Evolutionary conservation across 2,888 invertebrate genomes (phyloP).

Genomic region (Parnassius mnemosyne): DNA sequence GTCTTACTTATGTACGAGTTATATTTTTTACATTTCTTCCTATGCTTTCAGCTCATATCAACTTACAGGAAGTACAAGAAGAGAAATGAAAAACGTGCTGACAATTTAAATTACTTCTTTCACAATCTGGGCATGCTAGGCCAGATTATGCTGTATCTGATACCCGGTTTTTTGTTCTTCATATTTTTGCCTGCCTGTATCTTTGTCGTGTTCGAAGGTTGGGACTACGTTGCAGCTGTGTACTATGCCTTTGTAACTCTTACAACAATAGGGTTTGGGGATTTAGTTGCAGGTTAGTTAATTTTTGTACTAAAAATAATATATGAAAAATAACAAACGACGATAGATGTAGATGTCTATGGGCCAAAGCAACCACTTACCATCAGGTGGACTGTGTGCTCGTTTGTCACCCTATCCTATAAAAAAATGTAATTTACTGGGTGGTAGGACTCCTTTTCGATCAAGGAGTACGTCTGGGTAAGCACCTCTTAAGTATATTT

Average conservation of each 20-base stretch:
- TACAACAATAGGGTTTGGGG: slow-evolving; percentile 96
- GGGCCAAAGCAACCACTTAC: no score
- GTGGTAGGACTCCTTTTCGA: no score
- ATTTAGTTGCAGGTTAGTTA: slow-evolving; percentile 89
- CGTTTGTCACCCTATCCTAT: no score
- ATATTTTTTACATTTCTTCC: no score
- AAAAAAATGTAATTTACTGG: no score
- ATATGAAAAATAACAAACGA: no score
- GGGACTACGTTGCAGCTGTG: slow-evolving; percentile 91
- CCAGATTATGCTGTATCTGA: slow-evolving; percentile 90
- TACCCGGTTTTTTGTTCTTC: slow-evolving; percentile 94
- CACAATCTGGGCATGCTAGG: slow-evolving; percentile 86
- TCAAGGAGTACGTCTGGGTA: no score
- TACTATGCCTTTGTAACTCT: slow-evolving; percentile 94
- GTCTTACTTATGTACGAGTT: no score
- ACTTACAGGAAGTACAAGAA: slow-evolving; percentile 91
- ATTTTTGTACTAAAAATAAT: not conserved
- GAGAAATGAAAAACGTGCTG: slow-evolving; percentile 80
- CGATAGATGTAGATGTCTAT: no score
- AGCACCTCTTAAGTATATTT: no score
- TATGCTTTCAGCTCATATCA: slow-evolving; percentile 83
- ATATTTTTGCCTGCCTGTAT: slow-evolving; percentile 92
- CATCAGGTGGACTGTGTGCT: no score
- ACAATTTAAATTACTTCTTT: slow-evolving; percentile 82
- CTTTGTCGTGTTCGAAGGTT: slow-evolving; percentile 91